These are phyloP conservation scores for Cairina moschata DNA, from an alignment of 2,113 vertebrate species.

Conservation along the genomic window DNA sequence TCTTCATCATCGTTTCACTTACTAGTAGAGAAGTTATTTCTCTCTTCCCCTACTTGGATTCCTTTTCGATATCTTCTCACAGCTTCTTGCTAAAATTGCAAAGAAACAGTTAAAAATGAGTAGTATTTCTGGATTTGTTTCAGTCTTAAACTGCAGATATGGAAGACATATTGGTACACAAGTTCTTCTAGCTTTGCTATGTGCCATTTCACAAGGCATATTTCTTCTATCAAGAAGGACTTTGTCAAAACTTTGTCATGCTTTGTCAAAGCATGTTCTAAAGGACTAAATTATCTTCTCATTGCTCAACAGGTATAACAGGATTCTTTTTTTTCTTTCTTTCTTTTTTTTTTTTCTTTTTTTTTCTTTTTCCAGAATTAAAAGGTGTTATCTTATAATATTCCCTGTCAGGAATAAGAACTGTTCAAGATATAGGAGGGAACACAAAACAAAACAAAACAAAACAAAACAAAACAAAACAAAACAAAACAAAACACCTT, in stretches of 20 bases:
- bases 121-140: not conserved
- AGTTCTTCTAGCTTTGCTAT: not conserved
- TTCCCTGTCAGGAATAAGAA: not conserved
- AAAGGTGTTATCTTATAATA: not conserved
- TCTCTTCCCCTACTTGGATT: not conserved
- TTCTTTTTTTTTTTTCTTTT: slow-evolving; percentile 6
- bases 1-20: not conserved
- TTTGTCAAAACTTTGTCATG: too few species aligned
- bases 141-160: not conserved
- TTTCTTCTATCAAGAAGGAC: not conserved
- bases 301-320: slow-evolving; percentile 31
- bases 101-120: not conserved
- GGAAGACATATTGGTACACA: not conserved
- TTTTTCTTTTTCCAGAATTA: slow-evolving; percentile 3
- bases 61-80: not conserved
- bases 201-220: not conserved
- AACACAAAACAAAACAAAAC: too few species aligned
- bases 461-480: too few species aligned
- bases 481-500: not conserved
- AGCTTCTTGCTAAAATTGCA: not conserved
- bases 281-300: not conserved
- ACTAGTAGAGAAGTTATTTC: not conserved
- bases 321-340: slow-evolving; percentile 13
- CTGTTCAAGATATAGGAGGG: not conserved
- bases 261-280: slow-evolving; percentile 1